Evolutionary conservation across 2,113 vertebrate genomes (phyloP).

Genomic region (Charadrius vociferus): DNA sequence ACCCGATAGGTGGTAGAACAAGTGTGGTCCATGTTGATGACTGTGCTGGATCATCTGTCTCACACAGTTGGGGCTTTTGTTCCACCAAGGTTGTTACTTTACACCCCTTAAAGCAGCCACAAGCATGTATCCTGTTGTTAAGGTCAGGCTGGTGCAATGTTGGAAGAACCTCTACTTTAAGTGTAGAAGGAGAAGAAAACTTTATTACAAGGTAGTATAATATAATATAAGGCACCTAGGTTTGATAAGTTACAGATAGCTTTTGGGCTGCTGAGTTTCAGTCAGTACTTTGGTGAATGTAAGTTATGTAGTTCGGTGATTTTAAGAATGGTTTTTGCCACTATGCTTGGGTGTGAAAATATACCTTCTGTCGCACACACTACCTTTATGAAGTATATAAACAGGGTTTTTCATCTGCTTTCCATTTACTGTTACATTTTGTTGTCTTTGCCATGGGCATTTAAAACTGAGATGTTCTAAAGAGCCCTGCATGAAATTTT

Average conservation of each 20-base stretch:
- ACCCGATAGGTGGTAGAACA: background rate
- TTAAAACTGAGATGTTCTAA: constrained; percentile 77
- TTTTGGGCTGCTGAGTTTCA: background rate
- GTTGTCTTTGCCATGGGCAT: constrained; percentile 79
- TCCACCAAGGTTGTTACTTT: background rate
- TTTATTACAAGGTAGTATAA: background rate
- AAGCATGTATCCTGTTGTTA: background rate
- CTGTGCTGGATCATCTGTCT: background rate
- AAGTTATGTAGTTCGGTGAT: background rate
- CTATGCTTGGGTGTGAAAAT: background rate
- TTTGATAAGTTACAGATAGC: background rate
- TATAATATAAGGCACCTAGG: background rate
- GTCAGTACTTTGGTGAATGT: background rate
- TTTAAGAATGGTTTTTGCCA: background rate
- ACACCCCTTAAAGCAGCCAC: background rate
- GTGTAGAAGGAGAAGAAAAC: background rate
- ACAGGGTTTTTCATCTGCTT: constrained; percentile 69
- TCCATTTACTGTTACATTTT: constrained; percentile 76
- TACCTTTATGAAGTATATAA: constrained; percentile 58
- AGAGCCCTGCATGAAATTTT: constrained; percentile 80
- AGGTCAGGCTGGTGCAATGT: background rate
- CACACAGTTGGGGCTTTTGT: accelerated
- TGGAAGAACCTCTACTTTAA: background rate
- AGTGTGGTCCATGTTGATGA: background rate
- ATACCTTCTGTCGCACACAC: accelerated